Conservation (phyloP, 2,888 invertebrate species). For the Sphecodes monilicornis region DNA sequence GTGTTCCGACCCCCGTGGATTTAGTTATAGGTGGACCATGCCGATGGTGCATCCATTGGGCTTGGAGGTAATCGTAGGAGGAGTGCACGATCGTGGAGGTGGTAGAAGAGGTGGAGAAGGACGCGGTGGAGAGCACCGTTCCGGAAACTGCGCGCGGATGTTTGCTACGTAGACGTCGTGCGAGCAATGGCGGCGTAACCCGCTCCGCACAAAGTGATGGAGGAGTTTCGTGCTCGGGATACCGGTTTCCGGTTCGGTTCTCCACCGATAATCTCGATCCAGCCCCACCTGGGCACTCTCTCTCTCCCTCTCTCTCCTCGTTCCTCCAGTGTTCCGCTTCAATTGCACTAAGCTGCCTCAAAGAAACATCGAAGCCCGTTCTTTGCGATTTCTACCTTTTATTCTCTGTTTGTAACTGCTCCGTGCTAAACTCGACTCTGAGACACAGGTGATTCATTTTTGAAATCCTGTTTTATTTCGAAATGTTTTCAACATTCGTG, state of each 20-base stretch:
- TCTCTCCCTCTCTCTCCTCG: constrained; percentile 57
- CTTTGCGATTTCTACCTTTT: constrained; percentile 38
- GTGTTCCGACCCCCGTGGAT: constrained; percentile 8
- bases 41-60: constrained; percentile 37
- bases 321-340: constrained; percentile 13
- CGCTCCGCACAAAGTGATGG: constrained; percentile 75
- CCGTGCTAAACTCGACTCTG: constrained; percentile 9
- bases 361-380: constrained; percentile 65
- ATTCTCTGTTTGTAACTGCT: constrained; percentile 17
- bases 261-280: constrained; percentile 80
- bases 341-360: constrained; percentile 46
- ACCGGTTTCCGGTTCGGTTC: constrained; percentile 79
- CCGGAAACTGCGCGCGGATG: constrained; percentile 78
- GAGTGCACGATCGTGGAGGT: constrained; percentile 65
- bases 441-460: not conserved
- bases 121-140: constrained; percentile 70
- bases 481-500: not conserved
- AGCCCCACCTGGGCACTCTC: constrained; percentile 67
- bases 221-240: constrained; percentile 79
- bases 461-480: not conserved
- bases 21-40: constrained; percentile 63
- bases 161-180: constrained; percentile 74
- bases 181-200: constrained; percentile 74
- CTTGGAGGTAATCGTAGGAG: constrained; percentile 69
- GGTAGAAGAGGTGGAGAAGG: constrained; percentile 60